Evolutionary conservation across 2,113 vertebrate genomes (phyloP).

Genomic region (Apodemus speciosus): DNA sequence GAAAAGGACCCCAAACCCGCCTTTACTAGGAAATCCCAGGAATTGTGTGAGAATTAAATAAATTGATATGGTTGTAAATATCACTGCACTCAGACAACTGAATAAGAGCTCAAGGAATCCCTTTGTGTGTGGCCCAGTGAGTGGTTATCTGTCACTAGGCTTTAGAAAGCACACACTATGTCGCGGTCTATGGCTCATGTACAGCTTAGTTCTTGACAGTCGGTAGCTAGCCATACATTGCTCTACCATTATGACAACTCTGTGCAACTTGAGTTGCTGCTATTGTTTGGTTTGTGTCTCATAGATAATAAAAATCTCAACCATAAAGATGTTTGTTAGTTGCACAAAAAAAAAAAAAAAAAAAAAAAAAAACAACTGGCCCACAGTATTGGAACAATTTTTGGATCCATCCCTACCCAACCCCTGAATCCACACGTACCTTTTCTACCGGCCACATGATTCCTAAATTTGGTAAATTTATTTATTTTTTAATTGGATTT

Average conservation of each 20-base stretch:
- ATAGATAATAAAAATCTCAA: neutral
- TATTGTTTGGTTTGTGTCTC: neutral
- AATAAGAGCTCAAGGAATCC: neutral
- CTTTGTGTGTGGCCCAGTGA: neutral
- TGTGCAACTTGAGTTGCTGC: neutral
- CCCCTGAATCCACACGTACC: neutral
- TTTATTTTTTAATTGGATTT: no score
- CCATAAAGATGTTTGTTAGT: neutral
- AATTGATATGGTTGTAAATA: neutral
- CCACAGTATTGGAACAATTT: neutral
- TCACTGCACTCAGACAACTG: neutral
- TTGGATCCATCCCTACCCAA: neutral
- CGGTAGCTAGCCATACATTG: neutral
- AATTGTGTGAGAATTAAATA: neutral
- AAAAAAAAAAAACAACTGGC: no score
- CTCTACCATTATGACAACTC: neutral
- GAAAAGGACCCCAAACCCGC: neutral
- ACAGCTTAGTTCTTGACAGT: neutral
- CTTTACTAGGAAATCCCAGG: neutral
- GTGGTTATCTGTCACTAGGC: neutral
- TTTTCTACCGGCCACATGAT: neutral
- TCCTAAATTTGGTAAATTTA: neutral
- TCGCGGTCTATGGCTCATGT: neutral
- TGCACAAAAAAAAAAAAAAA: neutral
- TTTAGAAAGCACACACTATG: neutral